A percentile compares a stretch with the other conserved stretches of the same genome.
These are phyloP conservation scores for Lethrus apterus DNA, from an alignment of 1,140 invertebrate genomes.

Conservation along the genomic window DNA sequence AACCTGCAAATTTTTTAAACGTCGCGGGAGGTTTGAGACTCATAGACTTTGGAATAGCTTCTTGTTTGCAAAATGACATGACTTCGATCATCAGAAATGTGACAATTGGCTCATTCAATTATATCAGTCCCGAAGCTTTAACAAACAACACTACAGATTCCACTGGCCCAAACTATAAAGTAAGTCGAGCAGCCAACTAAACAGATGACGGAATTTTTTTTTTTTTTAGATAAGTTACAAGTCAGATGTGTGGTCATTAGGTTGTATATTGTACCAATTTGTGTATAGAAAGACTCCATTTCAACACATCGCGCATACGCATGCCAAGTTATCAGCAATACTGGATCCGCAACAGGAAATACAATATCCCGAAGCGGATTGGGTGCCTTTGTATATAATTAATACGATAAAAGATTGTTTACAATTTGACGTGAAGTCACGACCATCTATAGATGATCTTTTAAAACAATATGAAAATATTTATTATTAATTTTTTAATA, in stretches of 20 bases:
- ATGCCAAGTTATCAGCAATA: slow-evolving; percentile 77
- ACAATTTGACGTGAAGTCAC: slow-evolving; percentile 56
- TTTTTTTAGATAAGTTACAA: slow-evolving; percentile 75
- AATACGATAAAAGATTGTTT: slow-evolving; percentile 62
- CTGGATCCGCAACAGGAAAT: slow-evolving; percentile 68
- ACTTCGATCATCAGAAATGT: slow-evolving; percentile 82
- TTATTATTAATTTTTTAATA: slow-evolving; percentile 9
- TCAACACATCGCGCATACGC: slow-evolving; percentile 68
- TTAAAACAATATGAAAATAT: slow-evolving; percentile 29
- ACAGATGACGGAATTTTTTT: neutral
- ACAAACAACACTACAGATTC: slow-evolving; percentile 45
- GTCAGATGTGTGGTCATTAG: slow-evolving; percentile 96
- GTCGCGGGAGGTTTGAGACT: slow-evolving; percentile 83
- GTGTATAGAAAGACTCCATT: slow-evolving; percentile 90
- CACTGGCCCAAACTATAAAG: too few species aligned
- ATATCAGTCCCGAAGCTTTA: slow-evolving; percentile 93
- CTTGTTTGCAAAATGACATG: slow-evolving; percentile 76
- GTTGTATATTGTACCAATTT: slow-evolving; percentile 92
- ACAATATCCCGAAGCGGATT: slow-evolving; percentile 53
- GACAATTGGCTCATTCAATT: slow-evolving; percentile 85
- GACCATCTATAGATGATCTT: slow-evolving; percentile 66
- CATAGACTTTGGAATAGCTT: slow-evolving; percentile 98
- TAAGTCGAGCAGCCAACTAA: too few species aligned
- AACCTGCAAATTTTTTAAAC: slow-evolving; percentile 94
- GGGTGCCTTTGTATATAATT: slow-evolving; percentile 45